Evolutionary conservation across 2,113 vertebrate genomes (phyloP).

Genomic region (Progne subis): DNA sequence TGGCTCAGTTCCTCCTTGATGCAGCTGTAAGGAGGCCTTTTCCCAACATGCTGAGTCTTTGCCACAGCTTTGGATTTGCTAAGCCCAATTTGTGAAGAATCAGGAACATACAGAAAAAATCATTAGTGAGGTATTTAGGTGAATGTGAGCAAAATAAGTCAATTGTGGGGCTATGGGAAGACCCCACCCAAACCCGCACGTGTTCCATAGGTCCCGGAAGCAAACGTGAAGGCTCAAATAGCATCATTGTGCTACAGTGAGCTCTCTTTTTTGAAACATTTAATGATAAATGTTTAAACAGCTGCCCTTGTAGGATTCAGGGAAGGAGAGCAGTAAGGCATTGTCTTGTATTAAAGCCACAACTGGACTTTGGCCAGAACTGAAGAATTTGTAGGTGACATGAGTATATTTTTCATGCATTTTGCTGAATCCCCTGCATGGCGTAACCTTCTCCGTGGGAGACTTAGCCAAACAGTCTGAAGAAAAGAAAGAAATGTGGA

Average conservation of each 20-base stretch:
- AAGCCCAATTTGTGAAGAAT: not conserved
- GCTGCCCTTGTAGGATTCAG: slow-evolving; percentile 62
- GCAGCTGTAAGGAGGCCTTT: not conserved
- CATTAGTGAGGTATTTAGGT: not conserved
- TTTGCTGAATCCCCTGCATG: slow-evolving; percentile 66
- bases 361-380: slow-evolving; percentile 69
- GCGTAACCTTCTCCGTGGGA: slow-evolving; percentile 75
- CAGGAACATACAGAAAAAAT: not conserved
- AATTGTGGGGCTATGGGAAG: not conserved
- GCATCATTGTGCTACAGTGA: slow-evolving; percentile 54
- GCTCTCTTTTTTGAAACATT: slow-evolving; percentile 63
- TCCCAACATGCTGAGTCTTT: not conserved
- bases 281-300: slow-evolving; percentile 76
- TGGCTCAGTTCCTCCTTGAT: not conserved
- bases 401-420: slow-evolving; percentile 64
- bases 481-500: slow-evolving; percentile 80
- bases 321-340: slow-evolving; percentile 11
- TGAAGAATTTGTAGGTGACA: slow-evolving; percentile 66
- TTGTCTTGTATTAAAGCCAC: slow-evolving; percentile 31
- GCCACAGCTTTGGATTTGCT: not conserved
- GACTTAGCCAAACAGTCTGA: slow-evolving; percentile 69
- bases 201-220: slow-evolving; percentile 31
- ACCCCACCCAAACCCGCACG: not conserved
- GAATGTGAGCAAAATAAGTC: not conserved
- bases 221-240: slow-evolving; percentile 54